Base-by-base conservation (phyloP, 2,113 vertebrate species). In the Talpa occidentalis region DNA sequence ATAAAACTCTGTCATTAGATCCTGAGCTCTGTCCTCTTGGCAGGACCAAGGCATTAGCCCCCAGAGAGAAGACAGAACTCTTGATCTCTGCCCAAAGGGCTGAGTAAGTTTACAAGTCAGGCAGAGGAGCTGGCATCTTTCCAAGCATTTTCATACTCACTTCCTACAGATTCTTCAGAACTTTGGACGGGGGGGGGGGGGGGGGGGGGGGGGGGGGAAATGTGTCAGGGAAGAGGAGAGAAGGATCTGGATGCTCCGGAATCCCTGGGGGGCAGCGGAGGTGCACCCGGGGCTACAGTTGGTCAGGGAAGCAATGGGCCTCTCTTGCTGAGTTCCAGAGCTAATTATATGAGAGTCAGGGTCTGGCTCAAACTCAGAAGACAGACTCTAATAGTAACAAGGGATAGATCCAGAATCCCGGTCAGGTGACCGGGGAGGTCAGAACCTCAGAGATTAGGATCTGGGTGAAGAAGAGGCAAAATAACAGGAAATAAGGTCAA, bases 401-500 rank as follows among this genome's bases (percentile, higher is more conserved):
- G 47, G 85, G 87, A 93, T 77, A 96, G 88, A 90, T 70, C 81
- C 28, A 81, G 54, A 70, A 91, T 91, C 83, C 1, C 56, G 60
- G 24, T 79, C 52, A 96, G 94, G 80, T 90, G 74, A 70, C 87
- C 30, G 19, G 32, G 37, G 74, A 91, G 92, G 93, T 90, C 84
- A 92, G 85, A 80, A 88, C 77, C 91, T 84, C 62, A 62, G 93
- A 96, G 93, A 95, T 88, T 90, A 94, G 70, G 9, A 92, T 88
- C 93, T 78, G 80, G 54, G 78, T 42, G 40, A 91, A 95, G 59
- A 11, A 37, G 37, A 84, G 35, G 52, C 79, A 93, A 94, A 95
- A 93, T 83, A 96, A 97, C 95, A 96, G 96, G 95, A 97, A 96
- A 77, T 59, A 67, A 85, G 96, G 84, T 97, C 84, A 96, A 86